Evolutionary conservation across 2,888 invertebrate species (phyloP).

Genomic region (Gandaritis pyraliata): DNA sequence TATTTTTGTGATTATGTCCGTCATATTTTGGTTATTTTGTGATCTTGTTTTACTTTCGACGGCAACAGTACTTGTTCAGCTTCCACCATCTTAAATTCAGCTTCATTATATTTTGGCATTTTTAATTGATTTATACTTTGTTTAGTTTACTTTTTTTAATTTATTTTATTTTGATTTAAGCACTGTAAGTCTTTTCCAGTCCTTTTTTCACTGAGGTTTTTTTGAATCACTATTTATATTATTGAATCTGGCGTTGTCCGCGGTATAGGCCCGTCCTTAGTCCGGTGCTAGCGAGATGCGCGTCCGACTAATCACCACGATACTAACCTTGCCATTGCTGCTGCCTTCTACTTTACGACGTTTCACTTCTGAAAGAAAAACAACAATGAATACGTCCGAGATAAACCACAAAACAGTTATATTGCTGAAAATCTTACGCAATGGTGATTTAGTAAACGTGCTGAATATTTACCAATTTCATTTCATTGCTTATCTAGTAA

Average conservation of each 20-base stretch:
- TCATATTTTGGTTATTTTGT: neutral
- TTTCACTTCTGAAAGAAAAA: conserved; percentile 87
- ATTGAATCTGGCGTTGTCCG: conserved; percentile 38
- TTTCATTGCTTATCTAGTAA: too few species aligned
- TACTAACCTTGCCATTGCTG: conserved; percentile 92
- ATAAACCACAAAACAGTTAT: too few species aligned
- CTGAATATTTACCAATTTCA: conserved; percentile 59
- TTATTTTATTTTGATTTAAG: conserved; percentile 25
- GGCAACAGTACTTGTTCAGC: neutral
- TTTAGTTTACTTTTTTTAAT: conserved; percentile 10
- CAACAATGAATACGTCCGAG: neutral
- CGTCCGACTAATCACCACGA: conserved; percentile 78
- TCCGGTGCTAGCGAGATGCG: conserved; percentile 75
- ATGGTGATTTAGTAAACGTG: neutral
- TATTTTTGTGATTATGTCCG: neutral
- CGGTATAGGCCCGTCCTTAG: conserved; percentile 86
- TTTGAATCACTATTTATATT: conserved; percentile 3
- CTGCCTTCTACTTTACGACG: conserved; percentile 92
- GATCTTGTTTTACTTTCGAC: neutral
- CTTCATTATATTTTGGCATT: neutral
- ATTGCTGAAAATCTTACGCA: too few species aligned
- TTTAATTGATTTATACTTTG: neutral
- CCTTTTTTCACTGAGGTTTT: conserved; percentile 22
- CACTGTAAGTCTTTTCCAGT: conserved; percentile 28
- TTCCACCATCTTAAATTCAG: neutral